Evolutionary conservation across 37 sponge, comb jelly and placozoan species (phyloP), one percentile per base, ranked within the genome.

Genomic region (Ephydatia muelleri): DNA sequence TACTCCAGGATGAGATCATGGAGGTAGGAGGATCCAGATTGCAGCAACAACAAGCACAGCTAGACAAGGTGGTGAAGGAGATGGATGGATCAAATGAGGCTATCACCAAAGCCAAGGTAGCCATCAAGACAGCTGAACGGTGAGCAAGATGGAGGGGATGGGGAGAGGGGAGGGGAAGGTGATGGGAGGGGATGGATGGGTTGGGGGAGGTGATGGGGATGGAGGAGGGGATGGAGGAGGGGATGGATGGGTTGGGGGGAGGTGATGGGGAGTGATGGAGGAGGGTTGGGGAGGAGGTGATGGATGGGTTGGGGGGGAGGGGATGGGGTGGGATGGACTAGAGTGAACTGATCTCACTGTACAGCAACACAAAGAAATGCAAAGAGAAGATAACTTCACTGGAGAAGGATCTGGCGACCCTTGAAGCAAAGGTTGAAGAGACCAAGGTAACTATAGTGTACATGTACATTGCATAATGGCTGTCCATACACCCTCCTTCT

Each of bases 61-160:
- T 98, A 74, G 93, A 95, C 64, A 69, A 73, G 30, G 67, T 95
- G 26, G 65, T 32, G 28, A 80, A 77, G 14, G 97, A 99, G 34
- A 91, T 99, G 3, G 92, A 95, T 67, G 65, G 28, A 16, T 32
- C 77, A n/a, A 84, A 80, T 31, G 86, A 48, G 6, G 74, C 82
- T 69, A 94, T 99, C 21, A 95, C 97, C 0, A 96, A 96, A 67
- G 94, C 95, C 21, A 93, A 80, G 22, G 99, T 99, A 31, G 85
- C 90, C 26, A 94, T 93, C 49, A 94, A 94, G 68, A 94, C 91
- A 30, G 82, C 91, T 38, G 81, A 85, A 67, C 78, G 92, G 92
- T 91, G 40, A 33, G 32, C 5, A 6, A 43, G 43, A 43, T 3
- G 43, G 43, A 43, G 43, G 43, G 43, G 43, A 43, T 9, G 43